phyloP scores from a whole-genome alignment of 2,797 vertebrate species.

The Parauchenoglanis ngamensis region DNA sequence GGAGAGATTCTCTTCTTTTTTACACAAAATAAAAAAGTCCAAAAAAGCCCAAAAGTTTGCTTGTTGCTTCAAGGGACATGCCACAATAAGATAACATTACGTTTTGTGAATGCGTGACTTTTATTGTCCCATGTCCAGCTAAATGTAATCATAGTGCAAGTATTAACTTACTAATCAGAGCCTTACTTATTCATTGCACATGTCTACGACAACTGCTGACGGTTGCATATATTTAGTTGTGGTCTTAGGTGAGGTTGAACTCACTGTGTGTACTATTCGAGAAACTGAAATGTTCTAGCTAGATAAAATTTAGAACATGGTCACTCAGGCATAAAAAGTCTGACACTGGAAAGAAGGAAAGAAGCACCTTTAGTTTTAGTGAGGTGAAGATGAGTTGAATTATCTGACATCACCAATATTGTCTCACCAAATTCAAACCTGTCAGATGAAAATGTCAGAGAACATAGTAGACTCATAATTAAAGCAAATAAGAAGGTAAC shows the following conservation, averaged over 20 bases:
- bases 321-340: neutral
- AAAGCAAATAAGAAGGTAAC: neutral
- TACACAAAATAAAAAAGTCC: too few relatives aligned
- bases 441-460: neutral
- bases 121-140: neutral
- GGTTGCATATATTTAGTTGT: neutral
- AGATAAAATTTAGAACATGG: neutral
- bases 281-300: neutral
- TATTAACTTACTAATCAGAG: neutral
- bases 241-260: neutral
- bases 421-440: neutral
- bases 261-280: neutral
- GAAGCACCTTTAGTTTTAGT: neutral
- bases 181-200: neutral
- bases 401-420: neutral
- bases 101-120: neutral
- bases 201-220: neutral
- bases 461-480: neutral
- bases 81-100: neutral
- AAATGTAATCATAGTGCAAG: neutral
- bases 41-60: neutral
- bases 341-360: neutral
- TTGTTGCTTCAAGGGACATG: neutral
- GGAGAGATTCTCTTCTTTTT: too few relatives aligned
- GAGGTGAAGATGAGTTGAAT: neutral